phyloP scores from a whole-genome alignment of 2,113 vertebrate species.

The Tonatia bakeri region DNA sequence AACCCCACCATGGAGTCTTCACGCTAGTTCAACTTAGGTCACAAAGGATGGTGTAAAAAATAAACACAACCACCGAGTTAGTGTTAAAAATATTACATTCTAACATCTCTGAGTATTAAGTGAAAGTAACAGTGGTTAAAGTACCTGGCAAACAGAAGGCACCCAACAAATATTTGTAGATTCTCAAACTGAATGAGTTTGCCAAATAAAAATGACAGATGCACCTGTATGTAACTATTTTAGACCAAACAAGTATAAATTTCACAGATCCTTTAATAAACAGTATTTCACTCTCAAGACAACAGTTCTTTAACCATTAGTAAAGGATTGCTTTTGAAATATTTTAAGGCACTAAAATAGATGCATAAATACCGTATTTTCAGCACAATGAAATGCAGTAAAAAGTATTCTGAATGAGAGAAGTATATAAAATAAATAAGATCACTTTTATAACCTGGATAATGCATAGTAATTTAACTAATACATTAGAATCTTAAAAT shows the following conservation, averaged over 20 bases:
- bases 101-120: slow-evolving; percentile 26
- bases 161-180: slow-evolving; percentile 27
- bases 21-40: neutral
- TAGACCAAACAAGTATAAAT: slow-evolving; percentile 24
- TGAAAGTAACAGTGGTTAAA: slow-evolving; percentile 10
- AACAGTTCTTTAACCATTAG: slow-evolving; percentile 56
- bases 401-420: neutral
- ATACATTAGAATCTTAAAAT: neutral
- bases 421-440: neutral
- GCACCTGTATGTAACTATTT: neutral
- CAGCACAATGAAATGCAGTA: neutral
- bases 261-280: slow-evolving; percentile 33
- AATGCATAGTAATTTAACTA: slow-evolving; percentile 39
- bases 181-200: slow-evolving; percentile 29
- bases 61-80: neutral
- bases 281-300: slow-evolving; percentile 31
- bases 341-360: slow-evolving; percentile 71
- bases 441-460: neutral
- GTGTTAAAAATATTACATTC: neutral
- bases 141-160: slow-evolving; percentile 12
- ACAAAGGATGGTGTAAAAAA: neutral
- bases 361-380: neutral
- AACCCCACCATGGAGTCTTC: neutral
- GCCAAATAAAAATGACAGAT: slow-evolving; percentile 40
- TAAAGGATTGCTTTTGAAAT: slow-evolving; percentile 53